Conservation (phyloP, 2,888 invertebrate genomes). For the Koerneria pararmatus region DNA sequence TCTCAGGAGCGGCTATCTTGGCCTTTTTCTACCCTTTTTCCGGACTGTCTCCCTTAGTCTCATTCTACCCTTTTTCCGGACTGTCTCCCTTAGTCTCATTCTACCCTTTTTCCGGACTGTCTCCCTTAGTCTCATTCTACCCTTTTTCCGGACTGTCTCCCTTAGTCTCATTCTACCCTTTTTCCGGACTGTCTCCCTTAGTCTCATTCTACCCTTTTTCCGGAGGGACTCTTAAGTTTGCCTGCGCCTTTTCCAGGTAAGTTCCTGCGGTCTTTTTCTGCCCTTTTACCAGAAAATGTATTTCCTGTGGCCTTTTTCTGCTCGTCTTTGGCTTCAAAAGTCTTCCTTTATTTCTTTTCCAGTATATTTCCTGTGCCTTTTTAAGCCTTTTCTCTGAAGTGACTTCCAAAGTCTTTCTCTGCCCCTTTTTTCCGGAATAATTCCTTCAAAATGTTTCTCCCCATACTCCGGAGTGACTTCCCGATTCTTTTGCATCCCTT, state of each 20-base stretch:
- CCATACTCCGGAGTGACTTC: too few relatives aligned
- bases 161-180: not conserved
- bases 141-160: not conserved
- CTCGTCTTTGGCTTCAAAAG: too few relatives aligned
- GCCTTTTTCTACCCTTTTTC: not conserved
- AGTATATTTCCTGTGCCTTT: constrained; percentile 9
- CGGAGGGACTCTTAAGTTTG: too few relatives aligned
- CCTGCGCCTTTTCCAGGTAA: too few relatives aligned
- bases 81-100: not conserved
- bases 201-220: not conserved
- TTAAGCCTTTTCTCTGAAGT: too few relatives aligned
- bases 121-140: not conserved
- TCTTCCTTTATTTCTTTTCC: not conserved
- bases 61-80: not conserved
- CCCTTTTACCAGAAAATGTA: too few relatives aligned
- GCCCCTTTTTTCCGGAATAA: too few relatives aligned
- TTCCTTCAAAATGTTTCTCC: too few relatives aligned
- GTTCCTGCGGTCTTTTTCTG: not conserved
- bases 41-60: not conserved
- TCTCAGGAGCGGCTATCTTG: not conserved
- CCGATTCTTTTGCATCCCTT: too few relatives aligned
- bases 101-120: not conserved
- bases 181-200: not conserved
- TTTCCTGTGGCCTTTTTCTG: not conserved
- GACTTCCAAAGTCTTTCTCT: too few relatives aligned